These are phyloP conservation scores for Spea hammondii DNA, from an alignment of 2,797 vertebrate species.

Conservation along the genomic window DNA sequence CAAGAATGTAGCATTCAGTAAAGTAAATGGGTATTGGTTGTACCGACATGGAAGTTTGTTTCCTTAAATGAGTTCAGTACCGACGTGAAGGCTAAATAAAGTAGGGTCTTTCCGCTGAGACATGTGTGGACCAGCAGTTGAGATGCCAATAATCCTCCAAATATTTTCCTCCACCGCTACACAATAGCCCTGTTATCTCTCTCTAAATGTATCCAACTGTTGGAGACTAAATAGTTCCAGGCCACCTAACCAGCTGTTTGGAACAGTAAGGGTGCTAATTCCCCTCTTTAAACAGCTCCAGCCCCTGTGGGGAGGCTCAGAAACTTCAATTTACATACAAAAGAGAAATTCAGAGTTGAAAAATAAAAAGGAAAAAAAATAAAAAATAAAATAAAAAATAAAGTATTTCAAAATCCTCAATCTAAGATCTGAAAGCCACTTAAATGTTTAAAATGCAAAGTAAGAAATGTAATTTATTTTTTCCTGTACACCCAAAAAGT, in stretches of 20 bases:
- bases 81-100: background rate
- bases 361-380: too few relatives aligned
- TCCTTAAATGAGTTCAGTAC: background rate
- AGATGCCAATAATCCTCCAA: slow-evolving; percentile 8
- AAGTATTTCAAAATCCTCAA: too few relatives aligned
- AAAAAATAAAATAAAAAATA: too few relatives aligned
- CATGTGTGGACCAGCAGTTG: background rate
- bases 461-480: too few relatives aligned
- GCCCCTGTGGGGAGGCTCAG: background rate
- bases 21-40: too few relatives aligned
- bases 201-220: background rate
- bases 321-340: background rate
- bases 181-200: slow-evolving; percentile 9
- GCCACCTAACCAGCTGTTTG: slow-evolving; percentile 4
- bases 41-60: too few relatives aligned
- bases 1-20: too few relatives aligned
- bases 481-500: too few relatives aligned
- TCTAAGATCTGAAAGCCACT: too few relatives aligned
- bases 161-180: background rate
- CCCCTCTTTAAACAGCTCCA: background rate
- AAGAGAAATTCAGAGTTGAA: too few relatives aligned
- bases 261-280: background rate
- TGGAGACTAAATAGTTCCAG: slow-evolving; percentile 1
- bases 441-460: too few relatives aligned
- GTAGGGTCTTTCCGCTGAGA: background rate